Conservation (phyloP, 2,797 vertebrate genomes). For the Coluber constrictor region DNA sequence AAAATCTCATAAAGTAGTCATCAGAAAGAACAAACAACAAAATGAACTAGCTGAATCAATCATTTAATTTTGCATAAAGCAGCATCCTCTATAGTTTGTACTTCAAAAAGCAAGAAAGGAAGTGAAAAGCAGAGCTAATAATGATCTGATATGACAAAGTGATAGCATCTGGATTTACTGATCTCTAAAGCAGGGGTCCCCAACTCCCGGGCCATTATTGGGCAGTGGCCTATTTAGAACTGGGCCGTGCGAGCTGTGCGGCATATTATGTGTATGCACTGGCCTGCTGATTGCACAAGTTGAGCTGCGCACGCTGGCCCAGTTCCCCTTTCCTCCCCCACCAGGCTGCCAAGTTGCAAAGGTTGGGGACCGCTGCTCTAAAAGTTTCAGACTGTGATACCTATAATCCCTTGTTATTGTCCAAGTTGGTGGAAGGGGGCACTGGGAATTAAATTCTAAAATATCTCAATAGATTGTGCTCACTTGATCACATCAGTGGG, state of each 20-base stretch:
- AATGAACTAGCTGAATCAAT: background rate
- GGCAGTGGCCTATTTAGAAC: background rate
- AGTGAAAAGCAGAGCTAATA: background rate
- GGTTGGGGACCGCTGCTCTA: background rate
- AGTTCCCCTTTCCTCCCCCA: background rate
- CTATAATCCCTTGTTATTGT: background rate
- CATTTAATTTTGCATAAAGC: background rate
- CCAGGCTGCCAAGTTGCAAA: background rate
- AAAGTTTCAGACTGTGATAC: background rate
- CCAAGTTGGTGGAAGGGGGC: background rate
- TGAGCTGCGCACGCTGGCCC: background rate
- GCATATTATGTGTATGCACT: background rate
- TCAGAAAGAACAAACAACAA: background rate
- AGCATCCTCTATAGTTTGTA: background rate
- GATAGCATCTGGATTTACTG: background rate
- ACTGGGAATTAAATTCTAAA: background rate
- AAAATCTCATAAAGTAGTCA: background rate
- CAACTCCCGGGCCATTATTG: background rate
- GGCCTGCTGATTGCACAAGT: background rate
- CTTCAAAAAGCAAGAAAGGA: background rate
- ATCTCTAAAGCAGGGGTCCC: background rate
- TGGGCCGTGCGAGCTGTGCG: accelerated
- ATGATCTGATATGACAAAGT: background rate
- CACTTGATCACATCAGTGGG: background rate
- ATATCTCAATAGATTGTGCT: background rate